Conservation (phyloP, 1,140 invertebrate species). For the Cherax destructor region DNA sequence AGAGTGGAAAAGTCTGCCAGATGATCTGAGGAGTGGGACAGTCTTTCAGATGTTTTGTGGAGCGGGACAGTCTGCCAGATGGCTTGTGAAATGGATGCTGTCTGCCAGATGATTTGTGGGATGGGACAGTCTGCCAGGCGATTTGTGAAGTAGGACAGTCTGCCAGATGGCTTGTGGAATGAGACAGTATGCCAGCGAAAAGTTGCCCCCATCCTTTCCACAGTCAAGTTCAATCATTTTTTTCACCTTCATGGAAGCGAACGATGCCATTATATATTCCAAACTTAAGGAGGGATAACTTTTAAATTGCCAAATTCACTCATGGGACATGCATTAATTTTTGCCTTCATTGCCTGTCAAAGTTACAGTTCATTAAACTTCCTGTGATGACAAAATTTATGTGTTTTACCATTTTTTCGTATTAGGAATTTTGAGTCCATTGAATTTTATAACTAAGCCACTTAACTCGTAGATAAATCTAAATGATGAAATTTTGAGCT, state of each 20-base stretch:
- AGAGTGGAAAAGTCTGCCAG: too few species aligned
- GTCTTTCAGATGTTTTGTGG: neutral
- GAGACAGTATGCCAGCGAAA: too few species aligned
- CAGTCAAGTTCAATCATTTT: too few species aligned
- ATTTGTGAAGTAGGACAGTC: too few species aligned
- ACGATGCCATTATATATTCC: neutral
- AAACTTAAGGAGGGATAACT: neutral
- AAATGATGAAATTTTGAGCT: too few species aligned
- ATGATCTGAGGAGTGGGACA: too few species aligned
- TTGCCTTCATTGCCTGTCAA: neutral
- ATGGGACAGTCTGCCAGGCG: too few species aligned
- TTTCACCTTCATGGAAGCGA: neutral
- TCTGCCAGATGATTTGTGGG: neutral
- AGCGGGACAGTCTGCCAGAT: neutral
- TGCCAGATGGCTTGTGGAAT: too few species aligned
- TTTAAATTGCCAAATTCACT: constrained; percentile 9
- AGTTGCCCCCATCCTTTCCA: too few species aligned
- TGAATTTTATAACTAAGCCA: too few species aligned
- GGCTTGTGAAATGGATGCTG: neutral
- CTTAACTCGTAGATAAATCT: too few species aligned
- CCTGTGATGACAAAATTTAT: neutral
- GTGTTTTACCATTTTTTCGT: neutral
- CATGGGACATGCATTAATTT: neutral
- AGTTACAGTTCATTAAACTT: neutral
- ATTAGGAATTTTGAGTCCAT: neutral